phyloP scores from a whole-genome alignment of 2,113 vertebrate species.

The Cinclus cinclus region DNA sequence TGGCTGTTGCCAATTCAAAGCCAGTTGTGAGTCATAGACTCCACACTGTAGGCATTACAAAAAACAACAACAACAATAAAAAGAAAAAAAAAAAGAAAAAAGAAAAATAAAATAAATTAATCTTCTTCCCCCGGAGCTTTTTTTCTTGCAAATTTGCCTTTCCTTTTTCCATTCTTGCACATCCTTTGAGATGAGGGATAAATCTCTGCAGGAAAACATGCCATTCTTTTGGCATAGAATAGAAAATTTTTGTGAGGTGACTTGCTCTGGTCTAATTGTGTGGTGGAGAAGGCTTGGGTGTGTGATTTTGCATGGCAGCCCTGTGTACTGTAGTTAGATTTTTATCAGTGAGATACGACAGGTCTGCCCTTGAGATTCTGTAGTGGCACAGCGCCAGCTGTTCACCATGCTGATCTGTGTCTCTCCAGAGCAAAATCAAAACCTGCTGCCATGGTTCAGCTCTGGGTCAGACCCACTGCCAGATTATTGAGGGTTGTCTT shows the following conservation, averaged over 20 bases:
- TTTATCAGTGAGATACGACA: constrained; percentile 37
- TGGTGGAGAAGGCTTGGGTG: not conserved
- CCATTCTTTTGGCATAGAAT: not conserved
- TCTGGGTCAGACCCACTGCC: constrained; percentile 44
- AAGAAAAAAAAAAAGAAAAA: too few relatives aligned
- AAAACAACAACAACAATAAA: not conserved
- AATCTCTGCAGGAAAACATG: not conserved
- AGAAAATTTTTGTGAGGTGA: not conserved
- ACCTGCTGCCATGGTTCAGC: constrained; percentile 53
- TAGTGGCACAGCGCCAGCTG: constrained; percentile 34
- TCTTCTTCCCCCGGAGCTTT: not conserved
- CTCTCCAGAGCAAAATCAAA: constrained; percentile 59
- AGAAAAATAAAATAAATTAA: not conserved
- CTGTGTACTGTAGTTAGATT: not conserved
- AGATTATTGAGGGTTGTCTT: not conserved
- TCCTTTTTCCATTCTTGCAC: not conserved
- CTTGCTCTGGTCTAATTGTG: not conserved
- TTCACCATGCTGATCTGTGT: constrained; percentile 13
- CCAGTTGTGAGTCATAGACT: not conserved
- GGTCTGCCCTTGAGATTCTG: constrained; percentile 55
- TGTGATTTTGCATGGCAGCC: not conserved
- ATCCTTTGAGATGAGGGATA: not conserved
- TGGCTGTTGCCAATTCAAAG: not conserved
- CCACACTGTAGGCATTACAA: not conserved
- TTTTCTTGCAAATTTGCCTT: not conserved